Conservation (phyloP, 2,113 vertebrate species). For the Phoxinus phoxinus region DNA sequence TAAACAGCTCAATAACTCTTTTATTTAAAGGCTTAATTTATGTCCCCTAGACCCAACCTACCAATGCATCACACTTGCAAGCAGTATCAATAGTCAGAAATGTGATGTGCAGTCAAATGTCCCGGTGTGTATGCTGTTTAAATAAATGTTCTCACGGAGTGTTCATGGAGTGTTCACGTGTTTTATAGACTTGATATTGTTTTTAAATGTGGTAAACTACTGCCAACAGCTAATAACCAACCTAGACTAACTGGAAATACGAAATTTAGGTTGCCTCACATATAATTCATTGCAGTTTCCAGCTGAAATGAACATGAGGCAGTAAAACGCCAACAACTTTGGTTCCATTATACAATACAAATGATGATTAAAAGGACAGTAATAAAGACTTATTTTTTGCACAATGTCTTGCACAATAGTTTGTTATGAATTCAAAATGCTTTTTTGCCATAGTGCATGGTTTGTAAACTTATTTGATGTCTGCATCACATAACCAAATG, state of each 20-base stretch:
- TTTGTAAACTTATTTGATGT: neutral
- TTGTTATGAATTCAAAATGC: neutral
- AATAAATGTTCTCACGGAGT: no score
- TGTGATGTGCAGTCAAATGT: no score
- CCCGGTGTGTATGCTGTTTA: no score
- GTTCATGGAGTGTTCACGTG: no score
- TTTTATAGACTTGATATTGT: no score
- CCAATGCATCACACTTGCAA: no score
- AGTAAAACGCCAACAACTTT: neutral
- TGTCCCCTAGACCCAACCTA: no score
- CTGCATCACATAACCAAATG: neutral
- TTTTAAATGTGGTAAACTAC: no score
- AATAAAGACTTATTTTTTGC: neutral
- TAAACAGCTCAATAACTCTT: no score
- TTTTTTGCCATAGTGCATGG: neutral
- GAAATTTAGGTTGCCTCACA: neutral
- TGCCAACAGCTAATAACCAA: neutral
- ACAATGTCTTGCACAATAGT: neutral
- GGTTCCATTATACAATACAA: neutral
- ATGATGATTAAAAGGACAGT: neutral
- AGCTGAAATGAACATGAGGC: neutral
- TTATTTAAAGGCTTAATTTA: no score
- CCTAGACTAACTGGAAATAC: no score
- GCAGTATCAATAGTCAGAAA: no score
- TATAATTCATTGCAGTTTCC: neutral